Evolutionary conservation across 2,113 vertebrate genomes (phyloP).

Genomic region (Cololabis saira): DNA sequence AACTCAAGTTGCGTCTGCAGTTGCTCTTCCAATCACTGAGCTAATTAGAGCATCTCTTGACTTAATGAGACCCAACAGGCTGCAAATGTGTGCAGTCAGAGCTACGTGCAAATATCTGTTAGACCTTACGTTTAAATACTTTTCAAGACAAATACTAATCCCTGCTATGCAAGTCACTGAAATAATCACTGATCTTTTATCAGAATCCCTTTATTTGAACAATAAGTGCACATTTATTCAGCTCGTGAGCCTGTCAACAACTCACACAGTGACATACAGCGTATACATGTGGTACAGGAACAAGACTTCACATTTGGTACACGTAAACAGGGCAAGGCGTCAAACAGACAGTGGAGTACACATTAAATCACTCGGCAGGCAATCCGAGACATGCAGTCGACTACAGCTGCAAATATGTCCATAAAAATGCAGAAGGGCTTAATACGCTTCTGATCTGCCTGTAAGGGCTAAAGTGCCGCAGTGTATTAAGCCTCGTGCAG

Average conservation of each 20-base stretch:
- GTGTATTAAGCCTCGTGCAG: slow-evolving; percentile 7
- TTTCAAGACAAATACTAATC: slow-evolving; percentile 9
- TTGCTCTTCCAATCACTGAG: slow-evolving; percentile 36
- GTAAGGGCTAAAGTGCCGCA: slow-evolving; percentile 37
- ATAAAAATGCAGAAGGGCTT: background rate
- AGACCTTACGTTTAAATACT: background rate
- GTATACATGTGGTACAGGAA: slow-evolving; percentile 39
- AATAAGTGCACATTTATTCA: slow-evolving; percentile 43
- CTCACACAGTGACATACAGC: slow-evolving; percentile 33
- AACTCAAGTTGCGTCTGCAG: slow-evolving; percentile 31
- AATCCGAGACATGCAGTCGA: slow-evolving; percentile 43
- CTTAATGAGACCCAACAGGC: slow-evolving; percentile 62
- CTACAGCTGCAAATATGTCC: slow-evolving; percentile 35
- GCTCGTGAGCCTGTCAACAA: slow-evolving; percentile 13
- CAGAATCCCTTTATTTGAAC: slow-evolving; percentile 65
- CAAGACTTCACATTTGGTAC: slow-evolving; percentile 40
- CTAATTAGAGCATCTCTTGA: slow-evolving; percentile 54
- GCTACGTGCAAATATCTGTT: slow-evolving; percentile 16
- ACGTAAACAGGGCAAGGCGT: slow-evolving; percentile 31
- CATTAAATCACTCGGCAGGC: slow-evolving; percentile 33
- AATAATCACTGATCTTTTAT: slow-evolving; percentile 59
- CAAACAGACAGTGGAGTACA: slow-evolving; percentile 37
- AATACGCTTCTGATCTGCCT: background rate
- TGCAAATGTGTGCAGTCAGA: slow-evolving; percentile 18
- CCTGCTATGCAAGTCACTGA: slow-evolving; percentile 36